Evolutionary conservation across 2,888 invertebrate species (phyloP).

Genomic region (Aelia acuminata): DNA sequence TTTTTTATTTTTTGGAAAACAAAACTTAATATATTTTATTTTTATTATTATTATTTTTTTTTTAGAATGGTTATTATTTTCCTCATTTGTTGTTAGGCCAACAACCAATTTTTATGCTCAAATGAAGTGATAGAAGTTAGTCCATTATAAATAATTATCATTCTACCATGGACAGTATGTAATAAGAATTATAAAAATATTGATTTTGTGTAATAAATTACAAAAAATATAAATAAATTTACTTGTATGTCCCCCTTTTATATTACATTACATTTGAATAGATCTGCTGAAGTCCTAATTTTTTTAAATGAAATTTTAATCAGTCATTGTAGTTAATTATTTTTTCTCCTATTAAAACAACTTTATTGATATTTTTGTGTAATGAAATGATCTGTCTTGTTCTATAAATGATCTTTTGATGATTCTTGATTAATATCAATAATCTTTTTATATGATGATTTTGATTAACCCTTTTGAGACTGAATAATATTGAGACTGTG

Average conservation of each 20-base stretch:
- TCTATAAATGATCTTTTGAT: too few species aligned
- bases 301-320: too few species aligned
- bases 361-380: too few species aligned
- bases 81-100: background rate
- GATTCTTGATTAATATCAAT: too few species aligned
- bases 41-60: background rate
- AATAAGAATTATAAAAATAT: background rate
- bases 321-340: too few species aligned
- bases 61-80: background rate
- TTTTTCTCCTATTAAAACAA: too few species aligned
- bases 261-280: too few species aligned
- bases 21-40: background rate
- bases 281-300: background rate
- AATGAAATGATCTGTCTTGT: too few species aligned
- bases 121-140: background rate
- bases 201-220: constrained; percentile 1
- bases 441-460: too few species aligned
- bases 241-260: background rate
- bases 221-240: constrained; percentile 12
- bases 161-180: background rate
- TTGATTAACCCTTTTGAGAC: too few species aligned
- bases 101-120: constrained; percentile 6
- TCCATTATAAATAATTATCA: background rate
- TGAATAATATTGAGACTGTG: too few species aligned
- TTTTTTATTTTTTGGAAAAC: background rate